Evolutionary conservation across 2,888 invertebrate genomes (phyloP), one percentile per base, ranked within the genome.

Genomic region (Sylvicola cinctus): DNA sequence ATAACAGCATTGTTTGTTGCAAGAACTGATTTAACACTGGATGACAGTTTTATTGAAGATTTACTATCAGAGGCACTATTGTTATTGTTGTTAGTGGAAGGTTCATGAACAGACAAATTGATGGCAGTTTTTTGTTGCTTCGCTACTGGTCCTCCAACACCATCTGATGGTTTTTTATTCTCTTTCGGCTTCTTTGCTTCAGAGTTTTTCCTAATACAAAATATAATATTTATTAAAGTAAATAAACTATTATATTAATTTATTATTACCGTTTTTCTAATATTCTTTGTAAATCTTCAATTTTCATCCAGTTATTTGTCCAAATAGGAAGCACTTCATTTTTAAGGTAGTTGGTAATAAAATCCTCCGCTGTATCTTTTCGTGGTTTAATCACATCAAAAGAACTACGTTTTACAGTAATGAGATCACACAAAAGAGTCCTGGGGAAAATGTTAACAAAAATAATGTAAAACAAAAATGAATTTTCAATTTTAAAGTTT

Each of bases 301-400:
- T 46, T 5, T 51, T 60, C 61, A 67, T 64, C 66, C 66, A 67
- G 35, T 65, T 65, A 20, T 57, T 58, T 2, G 66, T 65, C 67
- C 67, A 67, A 3, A 66, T 44, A 10, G 58, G 51, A 11, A 62
- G 51, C 8, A 67, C 52, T 35, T 61, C 58, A 2, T 52, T 52
- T 41, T 58, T 60, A 33, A 65, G 44, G 47, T 60, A 66, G 11
- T 52, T 49, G 28, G 48, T 55, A 32, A 66, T 52, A 40, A 61
- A 60, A 32, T 57, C 54, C 41, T 65, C 65, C 20, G 65, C 46
- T 3, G 53, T 51, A 41, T 65, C 62, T 42, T 65, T 66, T 14
- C 51, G 46, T 4, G 48, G 50, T 25, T 51, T 48, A 23, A 55
- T 41, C n/a, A 57, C 53, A 2, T 50, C 47, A 40, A 46, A 57